Conservation (phyloP, 2,888 invertebrate genomes). For the Stegophylla sp. region DNA sequence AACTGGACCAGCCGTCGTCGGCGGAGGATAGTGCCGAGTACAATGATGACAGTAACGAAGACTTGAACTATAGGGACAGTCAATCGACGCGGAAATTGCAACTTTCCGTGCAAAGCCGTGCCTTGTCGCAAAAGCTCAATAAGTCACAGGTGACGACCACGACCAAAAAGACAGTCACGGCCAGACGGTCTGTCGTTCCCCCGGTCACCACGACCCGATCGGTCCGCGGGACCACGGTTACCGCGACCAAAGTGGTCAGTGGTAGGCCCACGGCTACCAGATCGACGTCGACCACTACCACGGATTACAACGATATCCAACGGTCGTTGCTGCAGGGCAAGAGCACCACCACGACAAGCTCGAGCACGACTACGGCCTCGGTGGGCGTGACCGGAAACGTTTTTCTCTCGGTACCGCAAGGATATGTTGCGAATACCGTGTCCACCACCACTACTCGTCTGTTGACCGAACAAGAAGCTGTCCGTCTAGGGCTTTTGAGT, state of each 20-base stretch:
- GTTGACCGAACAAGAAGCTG: slow-evolving; percentile 31
- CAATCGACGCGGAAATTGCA: slow-evolving; percentile 17
- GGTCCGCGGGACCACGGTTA: background rate
- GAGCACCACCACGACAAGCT: background rate
- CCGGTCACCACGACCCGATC: background rate
- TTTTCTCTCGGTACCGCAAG: slow-evolving; percentile 8
- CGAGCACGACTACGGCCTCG: background rate
- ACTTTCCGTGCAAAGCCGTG: background rate
- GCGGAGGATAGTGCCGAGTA: slow-evolving; percentile 21
- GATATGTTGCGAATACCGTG: slow-evolving; percentile 26
- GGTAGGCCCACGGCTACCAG: too few species aligned
- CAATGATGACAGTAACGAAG: slow-evolving; percentile 29
- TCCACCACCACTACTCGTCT: slow-evolving; percentile 11
- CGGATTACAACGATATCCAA: background rate
- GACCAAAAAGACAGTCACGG: background rate
- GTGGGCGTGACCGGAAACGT: slow-evolving; percentile 16
- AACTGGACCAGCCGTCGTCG: background rate
- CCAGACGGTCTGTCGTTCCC: too few species aligned
- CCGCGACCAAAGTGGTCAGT: background rate
- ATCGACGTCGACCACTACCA: background rate
- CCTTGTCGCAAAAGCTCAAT: slow-evolving; percentile 8
- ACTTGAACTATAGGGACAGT: slow-evolving; percentile 16
- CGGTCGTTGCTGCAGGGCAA: background rate
- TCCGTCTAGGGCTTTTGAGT: slow-evolving; percentile 20
- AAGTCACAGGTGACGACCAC: background rate